Evolutionary conservation across 1,140 invertebrate species (phyloP), one percentile per base, ranked within the genome.

Genomic region (Delia radicum): DNA sequence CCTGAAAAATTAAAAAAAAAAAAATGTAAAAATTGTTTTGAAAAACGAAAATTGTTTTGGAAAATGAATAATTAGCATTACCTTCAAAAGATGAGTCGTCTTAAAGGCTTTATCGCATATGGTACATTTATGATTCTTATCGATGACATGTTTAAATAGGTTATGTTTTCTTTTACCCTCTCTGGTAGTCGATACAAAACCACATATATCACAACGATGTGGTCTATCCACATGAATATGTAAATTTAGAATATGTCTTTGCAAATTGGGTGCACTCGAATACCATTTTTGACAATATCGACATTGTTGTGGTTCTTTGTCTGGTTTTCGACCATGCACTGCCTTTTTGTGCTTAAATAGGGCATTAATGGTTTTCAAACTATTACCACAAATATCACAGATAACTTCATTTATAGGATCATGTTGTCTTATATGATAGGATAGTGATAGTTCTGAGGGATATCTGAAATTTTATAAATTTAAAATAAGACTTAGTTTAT

Each of bases 91-190:
- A 21, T 76, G 79, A 4, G 81, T 79, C 0, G 76, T 61, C 67
- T 85, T 85, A 8, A 85, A 85, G 3, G 82, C 78, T 74, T 85
- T 85, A 8, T 84, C 81, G 62, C 82, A 85, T 78, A 85, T 78
- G 0, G 79, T 76, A 33, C 84, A 85, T 29, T 79, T 74, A 69
- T 83, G 80, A 0, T 29, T 77, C 5, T 82, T 79, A 5, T 78
- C 79, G 6, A 79, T 78, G 8, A 78, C 81, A 74, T 85, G 83
- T 12, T 78, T 81, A 74, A 82, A 85, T 69, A 79, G 77, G 3
- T 85, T 77, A 48, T 85, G 81, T 46, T 79, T 78, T 74, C 80
- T 79, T 65, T 83, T 79, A n/a, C 82, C 79, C 37, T 79, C 78
- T 48, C 82, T 46, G 8, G 77, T 82, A n/a, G 82, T 81, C 2